Base-by-base conservation (phyloP, 2,113 vertebrate species). In the Limnothrissa miodon region DNA sequence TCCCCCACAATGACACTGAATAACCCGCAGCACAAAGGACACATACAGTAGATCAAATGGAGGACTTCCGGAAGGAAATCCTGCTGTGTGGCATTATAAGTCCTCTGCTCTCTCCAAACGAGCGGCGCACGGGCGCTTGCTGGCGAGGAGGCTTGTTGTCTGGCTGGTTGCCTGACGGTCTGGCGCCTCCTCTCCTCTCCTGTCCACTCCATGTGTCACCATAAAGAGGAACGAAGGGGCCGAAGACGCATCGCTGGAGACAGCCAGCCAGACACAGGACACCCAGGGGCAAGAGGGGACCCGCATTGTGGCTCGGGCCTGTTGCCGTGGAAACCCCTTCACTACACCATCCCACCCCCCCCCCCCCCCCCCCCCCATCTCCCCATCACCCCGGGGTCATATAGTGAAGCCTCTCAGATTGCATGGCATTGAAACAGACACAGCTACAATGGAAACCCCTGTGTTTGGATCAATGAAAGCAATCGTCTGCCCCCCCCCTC, bases 291-390 rank as follows among this genome's bases (percentile, higher is more conserved):
- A 86, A 19, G 87, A 80, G 81, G 89, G 89, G 88, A 89, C 79
- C 56, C 88, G 51, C 45, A 86, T 88, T 8, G 25, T 81, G 42
- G 70, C 87, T 88, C 86, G 6, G 79, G 88, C 82, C 87, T 81
- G 90, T 92, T 92, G 85, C 92, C 85, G 92, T 91, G 88, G 92
- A 88, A 87, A 94, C 81, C 10, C 78, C 39, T 87, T 80, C 83
- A n/a, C 8, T 25, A 25, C n/a, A 0, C 9, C 59, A n/a, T 25
- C 3, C 25, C 25, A 6, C 25, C 1, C 7, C n/a, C 59, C 59
- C 53, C 15, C 15, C 23, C 23, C 3, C 23, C 53, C 15, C 9
- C 21, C 5, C 19, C n/a, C n/a, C n/a, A n/a, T n/a, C n/a, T n/a
- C n/a, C n/a, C n/a, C n/a, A n/a, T n/a, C n/a, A n/a, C n/a, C 8